Evolutionary conservation across 23 tunicate genomes (phyloP), one percentile per base, ranked within the genome.

Genomic region (Trididemnum clinides): DNA sequence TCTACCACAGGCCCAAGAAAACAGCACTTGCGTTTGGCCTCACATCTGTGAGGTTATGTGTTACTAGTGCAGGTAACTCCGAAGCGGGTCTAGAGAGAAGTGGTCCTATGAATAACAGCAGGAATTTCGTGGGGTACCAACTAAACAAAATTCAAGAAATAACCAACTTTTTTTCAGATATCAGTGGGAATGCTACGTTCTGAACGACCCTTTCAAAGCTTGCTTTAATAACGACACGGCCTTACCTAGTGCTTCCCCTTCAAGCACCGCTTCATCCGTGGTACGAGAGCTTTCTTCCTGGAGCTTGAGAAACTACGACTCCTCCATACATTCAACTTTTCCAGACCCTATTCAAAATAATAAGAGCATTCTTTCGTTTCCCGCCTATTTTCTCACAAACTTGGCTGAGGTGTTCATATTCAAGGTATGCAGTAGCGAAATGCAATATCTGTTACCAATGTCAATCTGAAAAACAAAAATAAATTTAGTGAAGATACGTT

Each of bases 151-250:
- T n/a, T n/a, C n/a, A n/a, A 62, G 25, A 18, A 18, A 10, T 62
- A 28, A 29, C 10, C 21, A 6, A 28, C 30, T 73, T 35, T 73
- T 73, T 37, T 78, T 51, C 51, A 78, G 83, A 78, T 78, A 51
- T 28, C 26, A 78, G 19, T 89, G 94, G 94, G 81, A 84, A 64
- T 89, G 94, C 51, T 65, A 39, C 64, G 88, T 84, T 4, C 27
- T 89, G 0, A 39, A 80, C 34, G 50, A 69, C n/a, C 84, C 84
- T 1, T 66, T 28, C 2, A 33, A 38, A 21, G 26, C 65, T 26
- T 86, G 90, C 49, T 86, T 86, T 39, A 78, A 78, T 7, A 78
- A 78, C 35, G 51, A 78, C 10, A 51, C 28, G 7, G 22, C 38
- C 5, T 57, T 22, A 5, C 7, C n/a, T 66, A 30, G 66, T 36